These are phyloP conservation scores for Valencia hispanica DNA, from an alignment of 2,797 vertebrate genomes.

Conservation along the genomic window DNA sequence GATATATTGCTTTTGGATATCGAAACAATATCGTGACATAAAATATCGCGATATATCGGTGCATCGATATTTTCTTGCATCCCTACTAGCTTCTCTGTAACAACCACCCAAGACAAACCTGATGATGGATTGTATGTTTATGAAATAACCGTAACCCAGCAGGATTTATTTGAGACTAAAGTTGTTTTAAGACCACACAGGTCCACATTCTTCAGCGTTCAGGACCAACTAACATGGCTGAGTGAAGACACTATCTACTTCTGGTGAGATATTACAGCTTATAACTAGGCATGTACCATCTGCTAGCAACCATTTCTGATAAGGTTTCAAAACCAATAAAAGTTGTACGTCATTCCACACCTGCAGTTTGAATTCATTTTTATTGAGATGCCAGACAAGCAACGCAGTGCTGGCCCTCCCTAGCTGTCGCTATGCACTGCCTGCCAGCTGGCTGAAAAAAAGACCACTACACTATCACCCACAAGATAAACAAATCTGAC, in stretches of 20 bases:
- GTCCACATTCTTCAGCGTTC: not conserved
- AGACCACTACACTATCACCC: not conserved
- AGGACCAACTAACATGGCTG: not conserved
- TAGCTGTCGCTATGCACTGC: not conserved
- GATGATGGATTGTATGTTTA: not conserved
- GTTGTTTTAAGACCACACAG: too few species aligned
- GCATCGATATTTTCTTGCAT: too few species aligned
- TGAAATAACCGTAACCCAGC: too few species aligned
- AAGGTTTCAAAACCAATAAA: not conserved
- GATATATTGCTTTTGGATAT: too few species aligned
- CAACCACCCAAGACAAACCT: not conserved
- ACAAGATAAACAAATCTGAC: not conserved
- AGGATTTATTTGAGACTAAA: too few species aligned
- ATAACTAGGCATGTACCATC: not conserved
- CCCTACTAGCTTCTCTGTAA: too few species aligned
- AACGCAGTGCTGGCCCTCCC: not conserved
- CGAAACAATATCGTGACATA: too few species aligned
- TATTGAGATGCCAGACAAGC: not conserved
- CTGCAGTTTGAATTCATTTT: not conserved
- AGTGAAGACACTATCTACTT: not conserved
- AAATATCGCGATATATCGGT: too few species aligned
- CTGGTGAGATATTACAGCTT: not conserved
- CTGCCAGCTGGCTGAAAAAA: not conserved
- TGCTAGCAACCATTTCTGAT: not conserved
- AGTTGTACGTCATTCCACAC: not conserved